Evolutionary conservation across 2,888 invertebrate genomes (phyloP), one percentile per base, ranked within the genome.

Genomic region (Carcina quercana): DNA sequence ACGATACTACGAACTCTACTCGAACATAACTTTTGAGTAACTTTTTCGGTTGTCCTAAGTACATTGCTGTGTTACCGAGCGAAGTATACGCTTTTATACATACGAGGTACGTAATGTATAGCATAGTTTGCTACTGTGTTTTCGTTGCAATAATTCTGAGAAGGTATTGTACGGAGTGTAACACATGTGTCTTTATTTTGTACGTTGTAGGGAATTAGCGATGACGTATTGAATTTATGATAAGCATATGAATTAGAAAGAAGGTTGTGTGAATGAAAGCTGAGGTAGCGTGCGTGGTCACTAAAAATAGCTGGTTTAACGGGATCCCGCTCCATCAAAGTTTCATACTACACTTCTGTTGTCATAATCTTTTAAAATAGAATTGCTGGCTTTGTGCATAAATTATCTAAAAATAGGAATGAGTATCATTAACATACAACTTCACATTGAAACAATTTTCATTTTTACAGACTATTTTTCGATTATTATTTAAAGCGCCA

Each of bases 11-110:
- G 46, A 54, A 50, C 55, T 53, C 50, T 47, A 53, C 42, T 47
- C 43, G 42, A 58, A 59, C 51, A 56, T 53, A 54, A 62, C 55
- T 64, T 59, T 51, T 42, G 43, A 53, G 47, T 45, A 59, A 66
- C 61, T 64, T 65, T 67, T 66, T 60, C 59, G 50, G 59, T 56
- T 59, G 59, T 60, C 61, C 59, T 56, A 63, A 66, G 61, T 68
- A 72, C 69, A 69, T 62, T 63, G 66, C 64, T 46, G 59, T 64
- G 60, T 63, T 50, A 33, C 45, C 51, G 47, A 50, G 42, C 39
- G 46, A 22, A 59, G 47, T 51, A 45, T 42, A 42, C 35, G 39
- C 19, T 41, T 49, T 51, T 24, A n/a, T 25, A 25, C 19, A 20
- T 10, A 28, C 13, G 4, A n/a, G 19, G 36, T 50, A 42, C 43